Conservation (phyloP, 2,113 vertebrate genomes). For the Rattus rattus region DNA sequence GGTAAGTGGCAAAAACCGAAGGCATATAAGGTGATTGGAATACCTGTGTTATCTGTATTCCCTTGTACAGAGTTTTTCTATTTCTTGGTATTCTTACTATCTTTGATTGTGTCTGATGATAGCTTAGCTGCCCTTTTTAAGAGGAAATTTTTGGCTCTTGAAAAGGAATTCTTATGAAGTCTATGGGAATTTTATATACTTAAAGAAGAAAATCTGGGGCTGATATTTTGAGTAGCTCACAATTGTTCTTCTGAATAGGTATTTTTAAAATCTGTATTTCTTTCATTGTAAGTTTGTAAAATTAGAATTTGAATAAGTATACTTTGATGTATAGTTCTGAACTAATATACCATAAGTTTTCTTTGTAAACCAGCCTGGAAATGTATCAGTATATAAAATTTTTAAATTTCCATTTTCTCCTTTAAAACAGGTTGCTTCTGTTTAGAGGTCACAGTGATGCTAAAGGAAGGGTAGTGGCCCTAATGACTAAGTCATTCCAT, state of each 20-base stretch:
- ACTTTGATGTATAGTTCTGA: conserved; percentile 84
- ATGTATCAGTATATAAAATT: not conserved
- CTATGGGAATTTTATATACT: conserved; percentile 84
- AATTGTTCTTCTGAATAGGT: conserved; percentile 80
- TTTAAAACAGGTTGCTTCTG: not conserved
- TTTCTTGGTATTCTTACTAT: conserved; percentile 80
- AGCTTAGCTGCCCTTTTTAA: conserved; percentile 69
- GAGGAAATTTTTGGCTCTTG: conserved; percentile 81
- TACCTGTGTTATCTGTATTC: conserved; percentile 75
- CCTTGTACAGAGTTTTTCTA: conserved; percentile 81
- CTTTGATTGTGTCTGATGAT: conserved; percentile 79
- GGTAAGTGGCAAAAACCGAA: conserved; percentile 67
- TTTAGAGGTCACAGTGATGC: not conserved
- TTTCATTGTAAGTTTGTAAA: conserved; percentile 84
- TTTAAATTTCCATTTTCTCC: not conserved
- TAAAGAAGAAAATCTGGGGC: conserved; percentile 83
- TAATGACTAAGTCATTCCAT: not conserved
- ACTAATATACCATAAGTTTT: conserved; percentile 83
- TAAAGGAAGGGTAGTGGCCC: not conserved
- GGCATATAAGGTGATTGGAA: conserved; percentile 71
- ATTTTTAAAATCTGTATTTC: conserved; percentile 85
- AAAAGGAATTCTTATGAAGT: conserved; percentile 75
- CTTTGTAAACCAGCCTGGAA: conserved; percentile 81
- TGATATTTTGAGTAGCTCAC: conserved; percentile 85
- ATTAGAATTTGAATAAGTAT: conserved; percentile 84